These are phyloP conservation scores for Melipona quadrifasciata DNA, from an alignment of 1,140 invertebrate genomes.

Conservation along the genomic window DNA sequence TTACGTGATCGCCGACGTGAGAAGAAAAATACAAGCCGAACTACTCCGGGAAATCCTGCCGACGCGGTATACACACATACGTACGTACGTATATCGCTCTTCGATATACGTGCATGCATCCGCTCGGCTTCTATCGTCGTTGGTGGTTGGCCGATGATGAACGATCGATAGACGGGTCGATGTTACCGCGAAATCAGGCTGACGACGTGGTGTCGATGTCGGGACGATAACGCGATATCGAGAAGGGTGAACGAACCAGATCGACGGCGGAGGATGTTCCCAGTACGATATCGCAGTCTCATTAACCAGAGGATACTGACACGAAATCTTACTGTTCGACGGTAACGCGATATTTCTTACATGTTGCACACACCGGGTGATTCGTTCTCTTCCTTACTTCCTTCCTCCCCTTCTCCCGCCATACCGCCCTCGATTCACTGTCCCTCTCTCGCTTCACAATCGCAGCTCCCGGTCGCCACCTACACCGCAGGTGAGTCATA, in stretches of 20 bases:
- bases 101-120: not conserved
- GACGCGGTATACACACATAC: not conserved
- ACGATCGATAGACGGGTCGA: slow-evolving; percentile 40
- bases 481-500: slow-evolving; percentile 40
- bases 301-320: slow-evolving; percentile 16
- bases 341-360: slow-evolving; percentile 45
- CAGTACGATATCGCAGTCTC: not conserved
- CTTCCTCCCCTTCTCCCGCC: not conserved
- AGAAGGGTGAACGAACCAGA: slow-evolving; percentile 24
- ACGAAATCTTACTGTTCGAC: slow-evolving; percentile 42
- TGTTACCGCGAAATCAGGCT: slow-evolving; percentile 41
- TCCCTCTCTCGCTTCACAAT: not conserved
- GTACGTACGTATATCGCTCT: not conserved
- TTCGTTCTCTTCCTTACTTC: slow-evolving; percentile 32
- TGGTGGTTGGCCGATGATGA: not conserved
- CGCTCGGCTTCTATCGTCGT: not conserved
- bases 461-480: not conserved
- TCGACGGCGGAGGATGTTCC: not conserved
- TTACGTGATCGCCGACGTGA: slow-evolving; percentile 24
- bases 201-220: slow-evolving; percentile 55
- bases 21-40: slow-evolving; percentile 21
- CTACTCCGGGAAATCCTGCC: slow-evolving; percentile 15
- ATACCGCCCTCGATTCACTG: not conserved
- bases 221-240: slow-evolving; percentile 47
- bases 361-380: slow-evolving; percentile 1